A percentile compares a stretch with the other conserved stretches of the same genome.
Conservation (phyloP, 2,888 invertebrate genomes). For the Fragum sueziense region DNA sequence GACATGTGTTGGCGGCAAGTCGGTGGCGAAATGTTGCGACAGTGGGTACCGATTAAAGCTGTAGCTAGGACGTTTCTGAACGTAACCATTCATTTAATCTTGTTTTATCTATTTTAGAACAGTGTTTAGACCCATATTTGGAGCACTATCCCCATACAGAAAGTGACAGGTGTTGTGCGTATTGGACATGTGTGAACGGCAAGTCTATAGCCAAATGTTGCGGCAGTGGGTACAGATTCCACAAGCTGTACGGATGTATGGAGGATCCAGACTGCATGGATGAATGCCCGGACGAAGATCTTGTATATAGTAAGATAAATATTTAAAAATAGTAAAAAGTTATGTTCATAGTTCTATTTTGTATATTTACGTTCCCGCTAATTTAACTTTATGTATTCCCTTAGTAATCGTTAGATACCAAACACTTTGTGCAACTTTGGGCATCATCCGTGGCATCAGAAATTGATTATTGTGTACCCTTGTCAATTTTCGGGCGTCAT, state of each 20-base stretch:
- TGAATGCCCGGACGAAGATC: constrained; percentile 55
- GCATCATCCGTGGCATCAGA: no score
- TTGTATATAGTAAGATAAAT: constrained; percentile 31
- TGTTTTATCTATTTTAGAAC: constrained; percentile 39
- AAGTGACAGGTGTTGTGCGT: constrained; percentile 58
- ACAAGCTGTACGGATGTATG: constrained; percentile 45
- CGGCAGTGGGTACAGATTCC: constrained; percentile 50
- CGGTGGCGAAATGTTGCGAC: constrained; percentile 60
- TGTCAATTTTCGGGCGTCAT: no score
- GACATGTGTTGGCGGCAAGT: constrained; percentile 60
- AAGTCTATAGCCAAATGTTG: constrained; percentile 62
- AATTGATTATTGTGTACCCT: no score
- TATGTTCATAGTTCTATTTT: no score
- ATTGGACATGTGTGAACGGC: constrained; percentile 63
- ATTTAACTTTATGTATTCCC: no score
- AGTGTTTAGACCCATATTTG: constrained; percentile 48
- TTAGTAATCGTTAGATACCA: no score
- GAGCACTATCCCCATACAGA: constrained; percentile 53
- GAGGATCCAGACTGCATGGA: constrained; percentile 46
- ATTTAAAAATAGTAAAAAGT: neutral
- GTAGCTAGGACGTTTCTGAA: neutral
- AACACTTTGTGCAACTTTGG: no score
- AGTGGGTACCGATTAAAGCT: constrained; percentile 54
- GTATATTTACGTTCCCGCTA: no score
- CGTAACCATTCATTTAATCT: neutral